Evolutionary conservation across 2,888 invertebrate species (phyloP).

Genomic region (Drosophila gaucha): DNA sequence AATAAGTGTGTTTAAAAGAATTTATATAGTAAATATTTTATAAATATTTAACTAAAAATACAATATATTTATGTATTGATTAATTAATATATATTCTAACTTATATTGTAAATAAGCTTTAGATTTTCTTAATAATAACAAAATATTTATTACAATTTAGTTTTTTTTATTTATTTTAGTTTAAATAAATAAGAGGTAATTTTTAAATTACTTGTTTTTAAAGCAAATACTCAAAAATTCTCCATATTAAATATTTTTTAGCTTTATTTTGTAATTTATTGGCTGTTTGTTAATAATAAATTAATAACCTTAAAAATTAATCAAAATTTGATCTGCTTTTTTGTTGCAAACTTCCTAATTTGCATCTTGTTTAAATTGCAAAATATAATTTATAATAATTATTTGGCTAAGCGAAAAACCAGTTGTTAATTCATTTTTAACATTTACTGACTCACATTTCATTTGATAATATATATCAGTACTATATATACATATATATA

Average conservation of each 20-base stretch:
- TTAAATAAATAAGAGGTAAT: too few species aligned
- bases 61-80: too few species aligned
- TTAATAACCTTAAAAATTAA: neutral
- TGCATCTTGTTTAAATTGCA: slow-evolving; percentile 35
- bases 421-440: slow-evolving; percentile 29
- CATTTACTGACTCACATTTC: slow-evolving; percentile 41
- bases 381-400: slow-evolving; percentile 35
- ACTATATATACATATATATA: neutral
- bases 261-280: neutral
- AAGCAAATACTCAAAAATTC: too few species aligned
- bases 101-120: too few species aligned
- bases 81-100: too few species aligned
- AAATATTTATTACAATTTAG: too few species aligned
- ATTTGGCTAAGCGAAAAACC: slow-evolving; percentile 45
- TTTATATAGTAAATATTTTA: too few species aligned
- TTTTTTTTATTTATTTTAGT: too few species aligned
- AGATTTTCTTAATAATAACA: too few species aligned
- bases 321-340: neutral
- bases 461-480: slow-evolving; percentile 18
- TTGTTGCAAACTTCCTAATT: neutral
- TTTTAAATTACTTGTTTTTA: neutral
- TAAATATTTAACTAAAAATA: too few species aligned
- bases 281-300: neutral
- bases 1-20: too few species aligned
- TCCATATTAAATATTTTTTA: neutral